A percentile compares a stretch with the other conserved stretches of the same genome.
phyloP scores from a whole-genome alignment of 2,888 invertebrate genomes.

The Leptinotarsa tumamoca region DNA sequence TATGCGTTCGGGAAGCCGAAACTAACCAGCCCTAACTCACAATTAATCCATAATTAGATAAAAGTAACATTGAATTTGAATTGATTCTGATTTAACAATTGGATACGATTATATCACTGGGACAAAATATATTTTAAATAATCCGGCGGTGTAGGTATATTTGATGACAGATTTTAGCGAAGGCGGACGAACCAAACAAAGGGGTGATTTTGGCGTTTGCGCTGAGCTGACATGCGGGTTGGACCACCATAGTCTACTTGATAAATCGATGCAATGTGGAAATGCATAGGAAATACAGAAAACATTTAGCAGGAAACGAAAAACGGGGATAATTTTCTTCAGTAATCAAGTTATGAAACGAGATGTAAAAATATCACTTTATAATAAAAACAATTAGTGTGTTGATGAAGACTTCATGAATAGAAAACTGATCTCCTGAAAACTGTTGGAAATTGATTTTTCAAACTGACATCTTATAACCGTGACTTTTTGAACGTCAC shows the following conservation, averaged over 20 bases:
- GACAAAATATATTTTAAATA: neutral
- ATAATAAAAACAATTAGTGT: neutral
- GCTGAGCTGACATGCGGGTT: constrained; percentile 20
- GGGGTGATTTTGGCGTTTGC: constrained; percentile 17
- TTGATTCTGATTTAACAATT: neutral
- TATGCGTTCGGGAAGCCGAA: neutral
- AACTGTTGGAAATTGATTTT: too few species aligned
- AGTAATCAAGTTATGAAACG: neutral
- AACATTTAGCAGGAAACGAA: neutral
- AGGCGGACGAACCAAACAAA: constrained; percentile 1
- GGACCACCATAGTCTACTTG: constrained; percentile 11
- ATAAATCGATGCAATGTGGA: constrained; percentile 25
- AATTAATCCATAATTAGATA: neutral
- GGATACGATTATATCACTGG: neutral
- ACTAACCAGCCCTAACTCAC: neutral
- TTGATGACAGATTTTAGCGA: neutral
- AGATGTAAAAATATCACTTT: neutral
- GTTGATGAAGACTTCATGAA: neutral
- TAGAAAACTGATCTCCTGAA: too few species aligned
- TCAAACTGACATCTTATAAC: too few species aligned
- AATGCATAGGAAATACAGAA: constrained; percentile 8
- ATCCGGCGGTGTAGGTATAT: neutral
- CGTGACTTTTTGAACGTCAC: too few species aligned
- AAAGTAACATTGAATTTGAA: neutral
- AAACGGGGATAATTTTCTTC: neutral